Evolutionary conservation across 1,140 invertebrate genomes (phyloP).

Genomic region (Papilio helenus): DNA sequence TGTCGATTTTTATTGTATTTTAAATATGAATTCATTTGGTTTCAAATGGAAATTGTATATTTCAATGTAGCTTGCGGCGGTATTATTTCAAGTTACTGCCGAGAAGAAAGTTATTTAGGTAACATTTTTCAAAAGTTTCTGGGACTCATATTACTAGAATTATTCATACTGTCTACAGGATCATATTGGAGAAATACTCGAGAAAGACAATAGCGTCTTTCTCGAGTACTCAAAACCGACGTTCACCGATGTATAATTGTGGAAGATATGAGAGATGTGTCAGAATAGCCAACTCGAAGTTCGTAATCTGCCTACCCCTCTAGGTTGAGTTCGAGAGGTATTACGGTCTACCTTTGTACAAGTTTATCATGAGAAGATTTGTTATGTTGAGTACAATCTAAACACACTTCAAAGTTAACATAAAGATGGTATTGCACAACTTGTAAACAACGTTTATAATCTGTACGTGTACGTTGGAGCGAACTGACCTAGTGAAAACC

Average conservation of each 20-base stretch:
- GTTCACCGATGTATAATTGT: too few relatives aligned
- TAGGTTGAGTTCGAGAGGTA: too few relatives aligned
- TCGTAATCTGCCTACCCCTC: too few relatives aligned
- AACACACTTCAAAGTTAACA: background rate
- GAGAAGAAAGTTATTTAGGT: background rate
- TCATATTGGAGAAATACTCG: too few relatives aligned
- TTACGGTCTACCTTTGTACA: too few relatives aligned
- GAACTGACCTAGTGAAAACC: constrained; percentile 17
- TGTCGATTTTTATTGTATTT: background rate
- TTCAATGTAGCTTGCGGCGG: background rate
- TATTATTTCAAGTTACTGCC: background rate
- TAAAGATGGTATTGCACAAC: background rate
- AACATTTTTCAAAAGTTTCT: background rate
- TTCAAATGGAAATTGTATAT: background rate
- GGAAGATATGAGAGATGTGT: too few relatives aligned
- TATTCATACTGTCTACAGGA: too few relatives aligned
- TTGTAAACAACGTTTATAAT: constrained; percentile 12
- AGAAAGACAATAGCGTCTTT: too few relatives aligned
- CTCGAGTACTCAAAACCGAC: too few relatives aligned
- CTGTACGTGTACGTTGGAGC: constrained; percentile 8
- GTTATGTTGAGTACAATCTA: too few relatives aligned
- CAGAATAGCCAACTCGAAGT: too few relatives aligned
- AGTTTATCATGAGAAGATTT: too few relatives aligned
- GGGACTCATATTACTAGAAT: background rate
- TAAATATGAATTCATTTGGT: background rate